These are phyloP conservation scores for Psix sp. DNA, from an alignment of 1,140 invertebrate genomes.

Conservation along the genomic window DNA sequence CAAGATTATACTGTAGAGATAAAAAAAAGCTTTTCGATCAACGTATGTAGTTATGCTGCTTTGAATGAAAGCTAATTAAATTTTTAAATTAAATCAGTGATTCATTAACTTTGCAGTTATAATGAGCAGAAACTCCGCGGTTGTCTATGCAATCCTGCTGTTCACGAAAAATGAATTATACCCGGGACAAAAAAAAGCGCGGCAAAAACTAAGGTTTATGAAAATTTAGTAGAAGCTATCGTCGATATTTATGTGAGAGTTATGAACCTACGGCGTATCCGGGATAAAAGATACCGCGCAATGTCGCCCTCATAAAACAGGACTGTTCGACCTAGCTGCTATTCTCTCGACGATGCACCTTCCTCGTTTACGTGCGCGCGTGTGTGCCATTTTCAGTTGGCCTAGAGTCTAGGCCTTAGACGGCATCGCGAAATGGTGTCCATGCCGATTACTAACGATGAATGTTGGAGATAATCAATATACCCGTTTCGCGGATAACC, in stretches of 20 bases:
- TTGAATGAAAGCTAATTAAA: too few relatives aligned
- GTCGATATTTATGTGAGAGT: slow-evolving; percentile 63
- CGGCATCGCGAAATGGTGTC: slow-evolving; percentile 63
- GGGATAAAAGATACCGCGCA: slow-evolving; percentile 68
- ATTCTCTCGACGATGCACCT: slow-evolving; percentile 53
- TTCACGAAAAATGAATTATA: slow-evolving; percentile 40
- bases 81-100: too few relatives aligned
- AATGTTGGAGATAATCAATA: slow-evolving; percentile 71
- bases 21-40: too few relatives aligned
- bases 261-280: slow-evolving; percentile 50
- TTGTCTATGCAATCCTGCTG: too few relatives aligned
- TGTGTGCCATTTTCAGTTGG: slow-evolving; percentile 54
- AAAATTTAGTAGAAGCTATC: slow-evolving; percentile 57
- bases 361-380: slow-evolving; percentile 56
- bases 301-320: slow-evolving; percentile 68
- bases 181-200: slow-evolving; percentile 8
- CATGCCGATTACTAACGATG: slow-evolving; percentile 69
- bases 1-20: too few relatives aligned
- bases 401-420: too few relatives aligned
- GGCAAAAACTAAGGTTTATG: slow-evolving; percentile 28
- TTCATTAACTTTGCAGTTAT: too few relatives aligned
- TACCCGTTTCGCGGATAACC: slow-evolving; percentile 52
- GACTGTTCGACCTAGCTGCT: slow-evolving; percentile 50
- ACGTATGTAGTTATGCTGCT: too few relatives aligned
- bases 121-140: too few relatives aligned